Base-by-base conservation (phyloP, 2,888 invertebrate genomes). In the Coelinius sp. region DNA sequence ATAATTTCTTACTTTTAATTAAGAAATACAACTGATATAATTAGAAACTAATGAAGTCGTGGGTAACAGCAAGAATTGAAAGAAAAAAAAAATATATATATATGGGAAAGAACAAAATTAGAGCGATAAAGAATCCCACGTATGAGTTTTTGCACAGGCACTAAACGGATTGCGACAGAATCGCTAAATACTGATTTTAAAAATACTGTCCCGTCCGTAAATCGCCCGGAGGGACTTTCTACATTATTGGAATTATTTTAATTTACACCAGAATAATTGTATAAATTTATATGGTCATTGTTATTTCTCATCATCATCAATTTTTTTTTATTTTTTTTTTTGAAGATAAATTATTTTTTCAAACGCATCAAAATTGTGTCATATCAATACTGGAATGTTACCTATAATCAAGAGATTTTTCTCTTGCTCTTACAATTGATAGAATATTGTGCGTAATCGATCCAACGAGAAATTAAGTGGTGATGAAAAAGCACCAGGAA, bases 111-210 rank as follows among this genome's bases (percentile, higher is more conserved):
- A 4, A n/a, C 20, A 63, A 17, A 63, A 63, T 38, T 17, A 63
- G 38, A 41, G 14, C 46, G 52, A 27, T 73, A 31, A 31, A 31
- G 76, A 78, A 76, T 78, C 76, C 79, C 79, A 80, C 75, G 76
- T 17, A 70, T 59, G 72, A 73, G 64, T 76, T 77, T 78, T 77
- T 12, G n/a, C 25, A 78, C 76, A 82, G 82, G 80, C 81, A 82
- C 79, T 74, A 68, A 69, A 75, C 76, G 71, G 46, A 71, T 67
- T 71, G 76, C 78, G 78, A 76, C 75, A 76, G 4, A 68, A 73
- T 79, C 78, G 79, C 79, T 63, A 44, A 86, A 87, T 87, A 86
- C 86, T 87, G 86, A 86, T 87, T 84, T 84, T 77, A 83, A 84
- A 86, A 87, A 86, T 86, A 86, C 86, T 86, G 82, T 83, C 82